Conservation (phyloP, 1,140 invertebrate genomes). For the Zaprionus vittiger region DNA sequence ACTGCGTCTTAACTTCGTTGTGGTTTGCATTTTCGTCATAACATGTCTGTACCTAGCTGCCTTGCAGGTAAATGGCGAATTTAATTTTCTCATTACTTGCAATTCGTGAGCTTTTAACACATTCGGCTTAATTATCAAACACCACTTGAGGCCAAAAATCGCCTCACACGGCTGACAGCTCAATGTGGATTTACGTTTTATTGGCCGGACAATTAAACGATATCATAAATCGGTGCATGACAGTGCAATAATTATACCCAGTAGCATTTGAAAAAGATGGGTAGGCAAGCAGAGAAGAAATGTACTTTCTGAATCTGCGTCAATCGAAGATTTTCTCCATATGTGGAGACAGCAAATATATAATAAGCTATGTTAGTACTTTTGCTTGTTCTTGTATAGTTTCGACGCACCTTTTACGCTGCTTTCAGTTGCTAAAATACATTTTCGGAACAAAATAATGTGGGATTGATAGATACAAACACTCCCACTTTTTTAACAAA, state of each 20-base stretch:
- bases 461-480: too few species aligned
- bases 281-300: too few species aligned
- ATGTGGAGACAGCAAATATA: too few species aligned
- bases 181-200: slow-evolving; percentile 62
- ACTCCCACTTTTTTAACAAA: too few species aligned
- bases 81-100: slow-evolving; percentile 42
- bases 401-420: too few species aligned
- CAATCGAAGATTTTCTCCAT: too few species aligned
- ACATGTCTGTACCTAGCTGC: not conserved
- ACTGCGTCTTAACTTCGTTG: slow-evolving; percentile 2
- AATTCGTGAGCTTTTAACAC: slow-evolving; percentile 49
- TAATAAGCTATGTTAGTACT: too few species aligned
- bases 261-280: not conserved
- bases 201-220: slow-evolving; percentile 62
- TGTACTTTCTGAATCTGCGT: too few species aligned
- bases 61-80: slow-evolving; percentile 11
- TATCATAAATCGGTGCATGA: slow-evolving; percentile 53
- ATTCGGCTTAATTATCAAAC: slow-evolving; percentile 57
- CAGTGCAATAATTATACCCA: slow-evolving; percentile 62
- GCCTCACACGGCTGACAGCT: slow-evolving; percentile 44
- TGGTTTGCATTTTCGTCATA: slow-evolving; percentile 10
- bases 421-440: too few species aligned
- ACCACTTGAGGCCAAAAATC: slow-evolving; percentile 65
- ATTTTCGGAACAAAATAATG: too few species aligned
- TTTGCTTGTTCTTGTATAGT: too few species aligned